Conservation (phyloP, 1,140 invertebrate species). For the Gonatopus flavifemur region DNA sequence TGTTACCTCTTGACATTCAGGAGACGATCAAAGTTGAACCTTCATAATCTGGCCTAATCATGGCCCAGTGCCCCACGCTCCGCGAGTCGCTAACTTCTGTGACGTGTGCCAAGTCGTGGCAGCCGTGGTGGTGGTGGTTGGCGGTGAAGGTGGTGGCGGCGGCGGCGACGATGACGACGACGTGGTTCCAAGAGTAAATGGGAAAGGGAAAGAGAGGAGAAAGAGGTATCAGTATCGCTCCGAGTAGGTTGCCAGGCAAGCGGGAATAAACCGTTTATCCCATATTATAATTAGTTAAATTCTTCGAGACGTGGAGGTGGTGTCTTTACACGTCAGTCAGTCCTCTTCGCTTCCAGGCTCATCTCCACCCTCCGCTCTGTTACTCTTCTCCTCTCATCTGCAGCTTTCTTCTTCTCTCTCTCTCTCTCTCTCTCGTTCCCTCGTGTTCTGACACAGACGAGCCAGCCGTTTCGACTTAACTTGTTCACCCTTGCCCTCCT, state of each 20-base stretch:
- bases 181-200: too few species aligned
- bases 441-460: constrained; percentile 34
- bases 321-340: constrained; percentile 60
- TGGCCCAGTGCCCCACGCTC: constrained; percentile 34
- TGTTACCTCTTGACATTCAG: constrained; percentile 17
- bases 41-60: constrained; percentile 39
- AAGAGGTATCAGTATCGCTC: constrained; percentile 50
- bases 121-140: constrained; percentile 20
- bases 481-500: constrained; percentile 45
- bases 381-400: constrained; percentile 20
- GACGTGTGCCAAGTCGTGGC: constrained; percentile 43
- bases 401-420: neutral
- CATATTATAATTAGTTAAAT: constrained; percentile 61
- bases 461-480: constrained; percentile 51
- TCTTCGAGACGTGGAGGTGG: constrained; percentile 57
- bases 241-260: constrained; percentile 52
- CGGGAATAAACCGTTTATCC: constrained; percentile 58
- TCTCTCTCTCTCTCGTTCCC: constrained; percentile 1
- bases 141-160: too few species aligned
- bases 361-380: constrained; percentile 41
- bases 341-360: constrained; percentile 55
- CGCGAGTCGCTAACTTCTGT: constrained; percentile 46
- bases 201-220: constrained; percentile 21
- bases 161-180: too few species aligned
- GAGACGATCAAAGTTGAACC: constrained; percentile 39